A percentile compares a stretch with the other conserved stretches of the same genome.
Conservation (phyloP, 2,888 invertebrate genomes). For the Matsumyia berberina region DNA sequence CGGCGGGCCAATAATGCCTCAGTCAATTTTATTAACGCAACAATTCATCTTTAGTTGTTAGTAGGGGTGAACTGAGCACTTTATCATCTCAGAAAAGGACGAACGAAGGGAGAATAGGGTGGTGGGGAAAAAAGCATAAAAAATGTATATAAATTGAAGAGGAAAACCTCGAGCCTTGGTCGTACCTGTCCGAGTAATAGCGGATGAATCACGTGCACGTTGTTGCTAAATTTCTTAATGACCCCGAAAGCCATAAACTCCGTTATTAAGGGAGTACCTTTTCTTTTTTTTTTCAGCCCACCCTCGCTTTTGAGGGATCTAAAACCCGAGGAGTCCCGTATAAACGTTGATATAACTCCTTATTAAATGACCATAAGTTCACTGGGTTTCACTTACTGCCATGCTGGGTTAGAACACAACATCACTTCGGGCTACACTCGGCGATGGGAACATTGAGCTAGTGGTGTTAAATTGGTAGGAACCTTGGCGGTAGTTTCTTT, state of each 20-base stretch:
- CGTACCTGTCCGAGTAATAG: slow-evolving; percentile 36
- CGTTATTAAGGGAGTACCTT: slow-evolving; percentile 38
- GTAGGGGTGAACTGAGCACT: slow-evolving; percentile 50
- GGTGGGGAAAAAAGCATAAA: slow-evolving; percentile 52
- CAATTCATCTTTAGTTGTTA: slow-evolving; percentile 63
- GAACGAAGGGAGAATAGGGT: background rate
- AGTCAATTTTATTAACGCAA: slow-evolving; percentile 67
- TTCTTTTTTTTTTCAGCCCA: slow-evolving; percentile 23
- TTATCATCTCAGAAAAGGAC: slow-evolving; percentile 55
- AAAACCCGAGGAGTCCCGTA: slow-evolving; percentile 51
- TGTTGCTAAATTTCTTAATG: slow-evolving; percentile 74
- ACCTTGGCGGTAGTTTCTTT: too few relatives aligned
- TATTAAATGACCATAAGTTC: slow-evolving; percentile 65
- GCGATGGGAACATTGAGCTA: background rate
- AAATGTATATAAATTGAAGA: slow-evolving; percentile 27
- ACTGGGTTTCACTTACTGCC: slow-evolving; percentile 51
- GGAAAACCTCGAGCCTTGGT: slow-evolving; percentile 12
- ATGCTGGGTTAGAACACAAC: slow-evolving; percentile 9
- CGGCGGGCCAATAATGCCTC: slow-evolving; percentile 30
- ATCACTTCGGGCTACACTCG: slow-evolving; percentile 13
- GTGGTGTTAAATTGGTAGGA: background rate
- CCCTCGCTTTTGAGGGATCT: slow-evolving; percentile 24
- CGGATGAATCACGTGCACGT: slow-evolving; percentile 70
- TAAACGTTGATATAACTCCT: slow-evolving; percentile 64
- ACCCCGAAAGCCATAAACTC: slow-evolving; percentile 64